These are phyloP conservation scores for Mobula birostris DNA, from an alignment of 2,113 vertebrate species.

Conservation along the genomic window DNA sequence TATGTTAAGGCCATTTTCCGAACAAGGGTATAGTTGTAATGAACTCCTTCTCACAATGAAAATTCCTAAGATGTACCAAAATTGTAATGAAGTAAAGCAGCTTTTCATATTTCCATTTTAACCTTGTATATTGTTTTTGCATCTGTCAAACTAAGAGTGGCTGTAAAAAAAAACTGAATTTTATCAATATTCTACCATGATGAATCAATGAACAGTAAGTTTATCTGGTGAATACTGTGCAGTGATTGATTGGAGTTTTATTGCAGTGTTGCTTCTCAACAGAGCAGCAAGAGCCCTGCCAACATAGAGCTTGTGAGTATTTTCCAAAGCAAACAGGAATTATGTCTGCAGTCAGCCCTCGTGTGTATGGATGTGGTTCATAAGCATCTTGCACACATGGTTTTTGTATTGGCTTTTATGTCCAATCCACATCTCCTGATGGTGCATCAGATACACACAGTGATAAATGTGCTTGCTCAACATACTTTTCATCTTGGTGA, in stretches of 20 bases:
- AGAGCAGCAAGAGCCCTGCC: not conserved
- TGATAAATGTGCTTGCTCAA: not conserved
- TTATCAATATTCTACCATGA: not conserved
- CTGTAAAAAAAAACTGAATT: not conserved
- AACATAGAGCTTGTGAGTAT: not conserved
- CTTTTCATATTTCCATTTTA: not conserved
- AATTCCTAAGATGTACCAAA: not conserved
- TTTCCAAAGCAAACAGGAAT: not conserved
- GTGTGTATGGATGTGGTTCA: no score
- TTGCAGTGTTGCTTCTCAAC: constrained; percentile 20
- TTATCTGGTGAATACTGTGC: not conserved
- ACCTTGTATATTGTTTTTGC: not conserved
- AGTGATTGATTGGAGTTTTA: constrained; percentile 16
- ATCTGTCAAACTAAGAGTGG: not conserved
- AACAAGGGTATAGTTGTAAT: not conserved
- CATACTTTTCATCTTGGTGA: not conserved
- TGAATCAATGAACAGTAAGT: constrained; percentile 9
- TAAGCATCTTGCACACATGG: not conserved
- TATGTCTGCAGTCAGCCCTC: not conserved
- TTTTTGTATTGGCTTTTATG: not conserved
- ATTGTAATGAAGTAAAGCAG: constrained; percentile 17
- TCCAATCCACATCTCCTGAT: not conserved
- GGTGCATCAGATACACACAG: not conserved
- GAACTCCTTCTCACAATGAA: not conserved
- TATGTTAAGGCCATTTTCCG: not conserved